These are phyloP conservation scores for Monochamus alternatus DNA, from an alignment of 2,888 invertebrate genomes.

Conservation along the genomic window DNA sequence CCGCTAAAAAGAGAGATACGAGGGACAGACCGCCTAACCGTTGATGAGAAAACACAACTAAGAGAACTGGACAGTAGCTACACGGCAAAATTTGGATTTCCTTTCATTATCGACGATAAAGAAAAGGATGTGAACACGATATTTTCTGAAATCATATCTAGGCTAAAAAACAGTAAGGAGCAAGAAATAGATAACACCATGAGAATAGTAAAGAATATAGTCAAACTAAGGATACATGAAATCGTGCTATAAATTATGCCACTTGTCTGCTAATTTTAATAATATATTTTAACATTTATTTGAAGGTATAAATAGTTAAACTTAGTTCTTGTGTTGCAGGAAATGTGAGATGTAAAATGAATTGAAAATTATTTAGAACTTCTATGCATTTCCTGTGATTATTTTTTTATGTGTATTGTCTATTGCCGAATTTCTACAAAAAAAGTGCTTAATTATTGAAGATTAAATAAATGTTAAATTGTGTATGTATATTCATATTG, in stretches of 20 bases:
- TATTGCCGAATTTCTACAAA: too few species aligned
- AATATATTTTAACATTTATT: neutral
- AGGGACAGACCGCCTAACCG: slow-evolving; percentile 73
- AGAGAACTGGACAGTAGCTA: slow-evolving; percentile 74
- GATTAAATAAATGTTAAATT: neutral
- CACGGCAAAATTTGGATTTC: slow-evolving; percentile 78
- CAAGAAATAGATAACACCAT: slow-evolving; percentile 76
- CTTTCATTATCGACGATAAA: slow-evolving; percentile 80
- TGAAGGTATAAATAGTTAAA: neutral
- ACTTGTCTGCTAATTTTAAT: neutral
- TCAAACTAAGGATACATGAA: slow-evolving; percentile 73
- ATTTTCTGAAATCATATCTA: slow-evolving; percentile 73
- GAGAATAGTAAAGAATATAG: slow-evolving; percentile 81
- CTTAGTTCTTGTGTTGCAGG: neutral
- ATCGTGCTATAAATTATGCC: slow-evolving; percentile 54
- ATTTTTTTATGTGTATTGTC: too few species aligned
- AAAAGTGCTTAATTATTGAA: too few species aligned
- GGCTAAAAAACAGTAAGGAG: slow-evolving; percentile 73
- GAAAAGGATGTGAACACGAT: slow-evolving; percentile 77
- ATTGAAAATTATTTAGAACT: too few species aligned
- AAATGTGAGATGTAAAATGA: neutral
- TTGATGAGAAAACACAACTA: slow-evolving; percentile 73
- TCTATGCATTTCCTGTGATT: too few species aligned
- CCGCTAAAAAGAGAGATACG: slow-evolving; percentile 74
- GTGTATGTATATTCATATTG: slow-evolving; percentile 14